Conservation (phyloP, 2,888 invertebrate species). For the Calephelis perditalis region DNA sequence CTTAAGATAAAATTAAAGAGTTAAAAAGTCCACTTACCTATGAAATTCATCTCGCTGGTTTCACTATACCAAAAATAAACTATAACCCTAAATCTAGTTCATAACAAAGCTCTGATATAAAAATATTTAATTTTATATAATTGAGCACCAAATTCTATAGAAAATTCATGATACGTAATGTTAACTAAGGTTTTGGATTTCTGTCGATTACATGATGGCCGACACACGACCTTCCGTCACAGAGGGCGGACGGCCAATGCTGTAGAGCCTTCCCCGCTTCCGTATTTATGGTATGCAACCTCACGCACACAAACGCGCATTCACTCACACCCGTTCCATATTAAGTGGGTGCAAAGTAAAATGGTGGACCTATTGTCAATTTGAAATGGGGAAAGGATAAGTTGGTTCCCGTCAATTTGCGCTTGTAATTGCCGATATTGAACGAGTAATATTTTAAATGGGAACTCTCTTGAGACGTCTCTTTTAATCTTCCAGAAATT, state of each 20-base stretch:
- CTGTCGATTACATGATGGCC: slow-evolving; percentile 57
- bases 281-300: slow-evolving; percentile 48
- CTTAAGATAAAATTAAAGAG: background rate
- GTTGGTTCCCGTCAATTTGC: slow-evolving; percentile 66
- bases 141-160: slow-evolving; percentile 71
- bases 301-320: slow-evolving; percentile 32
- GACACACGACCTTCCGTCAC: slow-evolving; percentile 47
- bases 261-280: slow-evolving; percentile 32
- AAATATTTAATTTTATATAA: slow-evolving; percentile 47
- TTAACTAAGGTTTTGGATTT: slow-evolving; percentile 43
- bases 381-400: slow-evolving; percentile 62
- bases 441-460: slow-evolving; percentile 26
- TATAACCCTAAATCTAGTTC: slow-evolving; percentile 46
- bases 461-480: slow-evolving; percentile 24
- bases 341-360: slow-evolving; percentile 63
- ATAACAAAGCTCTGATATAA: slow-evolving; percentile 62
- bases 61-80: slow-evolving; percentile 41
- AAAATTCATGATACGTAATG: slow-evolving; percentile 73
- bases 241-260: slow-evolving; percentile 56
- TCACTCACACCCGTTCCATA: slow-evolving; percentile 35
- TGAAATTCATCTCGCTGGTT: slow-evolving; percentile 62
- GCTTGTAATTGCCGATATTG: slow-evolving; percentile 63
- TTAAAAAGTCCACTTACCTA: slow-evolving; percentile 51
- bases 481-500: slow-evolving; percentile 23
- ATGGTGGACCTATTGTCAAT: slow-evolving; percentile 66